phyloP scores from a whole-genome alignment of 2,113 vertebrate genomes.

The Brachyhypopomus gauderio region DNA sequence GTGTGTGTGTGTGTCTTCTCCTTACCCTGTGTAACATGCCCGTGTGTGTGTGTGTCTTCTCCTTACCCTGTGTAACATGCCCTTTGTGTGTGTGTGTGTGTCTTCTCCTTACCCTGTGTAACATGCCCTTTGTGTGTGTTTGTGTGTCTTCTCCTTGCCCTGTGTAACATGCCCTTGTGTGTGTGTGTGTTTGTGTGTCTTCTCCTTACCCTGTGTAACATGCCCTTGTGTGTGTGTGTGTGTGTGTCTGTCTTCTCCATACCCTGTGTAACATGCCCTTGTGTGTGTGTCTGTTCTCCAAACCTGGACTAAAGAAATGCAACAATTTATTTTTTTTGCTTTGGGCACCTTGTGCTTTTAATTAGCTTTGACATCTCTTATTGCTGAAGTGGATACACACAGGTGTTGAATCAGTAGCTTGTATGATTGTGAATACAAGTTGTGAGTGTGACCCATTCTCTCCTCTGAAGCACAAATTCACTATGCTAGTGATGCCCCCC shows the following conservation, averaged over 20 bases:
- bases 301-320: background rate
- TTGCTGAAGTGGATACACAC: background rate
- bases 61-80: no score
- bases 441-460: no score
- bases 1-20: no score
- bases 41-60: no score
- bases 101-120: no score
- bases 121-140: no score
- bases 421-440: no score
- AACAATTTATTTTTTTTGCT: background rate
- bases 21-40: no score
- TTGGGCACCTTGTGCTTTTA: background rate
- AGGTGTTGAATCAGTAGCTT: background rate
- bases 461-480: background rate
- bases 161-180: slow-evolving; percentile 8
- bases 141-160: slow-evolving; percentile 13
- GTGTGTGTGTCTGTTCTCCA: background rate
- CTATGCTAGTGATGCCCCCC: slow-evolving; percentile 21
- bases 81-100: no score
- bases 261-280: no score
- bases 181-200: no score
- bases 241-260: no score
- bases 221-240: background rate
- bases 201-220: slow-evolving; percentile 22
- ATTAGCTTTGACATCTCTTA: background rate